These are phyloP conservation scores for Hoplias malabaricus DNA, from an alignment of 2,113 vertebrate genomes.

Conservation along the genomic window DNA sequence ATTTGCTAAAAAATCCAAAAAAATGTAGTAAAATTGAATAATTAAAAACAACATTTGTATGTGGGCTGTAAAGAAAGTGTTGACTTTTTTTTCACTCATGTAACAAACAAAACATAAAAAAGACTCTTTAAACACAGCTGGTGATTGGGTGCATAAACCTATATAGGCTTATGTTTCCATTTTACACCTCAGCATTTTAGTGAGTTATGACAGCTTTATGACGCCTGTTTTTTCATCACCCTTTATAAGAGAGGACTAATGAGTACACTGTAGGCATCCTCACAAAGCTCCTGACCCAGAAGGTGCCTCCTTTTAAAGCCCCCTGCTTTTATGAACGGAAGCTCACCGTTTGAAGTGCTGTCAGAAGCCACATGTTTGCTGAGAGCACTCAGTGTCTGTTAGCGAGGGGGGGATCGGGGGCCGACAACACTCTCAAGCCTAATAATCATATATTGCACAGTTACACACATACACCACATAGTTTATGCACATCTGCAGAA, in stretches of 20 bases:
- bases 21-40: too few species aligned
- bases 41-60: too few species aligned
- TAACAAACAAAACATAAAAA: not conserved
- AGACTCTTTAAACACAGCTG: not conserved
- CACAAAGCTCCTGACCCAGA: constrained; percentile 33
- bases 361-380: constrained; percentile 49
- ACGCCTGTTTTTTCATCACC: constrained; percentile 45
- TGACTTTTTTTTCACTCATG: too few species aligned
- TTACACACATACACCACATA: constrained; percentile 36
- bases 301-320: constrained; percentile 49
- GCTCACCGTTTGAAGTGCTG: constrained; percentile 49
- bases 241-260: constrained; percentile 47
- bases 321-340: constrained; percentile 61
- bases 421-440: constrained; percentile 38
- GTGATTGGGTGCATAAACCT: too few species aligned
- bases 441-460: constrained; percentile 53
- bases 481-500: constrained; percentile 51
- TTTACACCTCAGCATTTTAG: not conserved
- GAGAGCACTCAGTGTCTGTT: constrained; percentile 27
- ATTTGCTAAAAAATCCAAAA: too few species aligned
- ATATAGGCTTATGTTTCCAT: too few species aligned
- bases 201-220: constrained; percentile 20
- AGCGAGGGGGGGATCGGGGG: constrained; percentile 13
- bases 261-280: constrained; percentile 43
- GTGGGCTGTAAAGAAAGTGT: too few species aligned